Conservation (phyloP, 2,888 invertebrate genomes). For the Chrysotoxum bicinctum region DNA sequence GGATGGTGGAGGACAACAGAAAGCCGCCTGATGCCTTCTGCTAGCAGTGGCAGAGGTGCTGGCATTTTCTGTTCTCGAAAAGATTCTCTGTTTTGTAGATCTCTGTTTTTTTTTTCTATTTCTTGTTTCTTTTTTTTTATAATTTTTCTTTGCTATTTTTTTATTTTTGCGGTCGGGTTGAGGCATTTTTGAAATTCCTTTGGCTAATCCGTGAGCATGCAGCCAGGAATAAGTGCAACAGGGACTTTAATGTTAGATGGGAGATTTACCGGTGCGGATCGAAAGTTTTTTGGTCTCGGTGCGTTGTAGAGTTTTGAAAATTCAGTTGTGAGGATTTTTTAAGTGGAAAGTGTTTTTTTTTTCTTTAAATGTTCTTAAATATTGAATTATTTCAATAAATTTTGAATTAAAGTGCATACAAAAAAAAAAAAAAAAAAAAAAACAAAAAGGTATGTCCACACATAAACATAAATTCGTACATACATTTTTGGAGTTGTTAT, state of each 20-base stretch:
- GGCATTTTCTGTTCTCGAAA: conserved; percentile 68
- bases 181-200: conserved; percentile 72
- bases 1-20: conserved; percentile 62
- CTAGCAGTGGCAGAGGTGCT: conserved; percentile 48
- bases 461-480: too few species aligned
- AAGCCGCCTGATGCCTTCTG: conserved; percentile 40
- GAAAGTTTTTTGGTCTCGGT: conserved; percentile 62
- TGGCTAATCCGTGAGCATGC: conserved; percentile 62
- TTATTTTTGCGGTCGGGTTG: conserved; percentile 56
- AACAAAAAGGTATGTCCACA: background rate
- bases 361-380: background rate
- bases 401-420: background rate
- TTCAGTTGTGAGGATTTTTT: conserved; percentile 42
- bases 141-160: conserved; percentile 12
- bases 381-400: conserved; percentile 14
- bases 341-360: conserved; percentile 22
- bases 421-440: background rate
- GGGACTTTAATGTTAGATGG: conserved; percentile 74
- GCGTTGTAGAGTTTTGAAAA: conserved; percentile 51
- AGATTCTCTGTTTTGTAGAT: conserved; percentile 48
- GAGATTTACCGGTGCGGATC: conserved; percentile 74
- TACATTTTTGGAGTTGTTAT: background rate
- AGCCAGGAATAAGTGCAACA: conserved; percentile 64
- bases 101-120: background rate
- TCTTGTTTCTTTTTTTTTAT: background rate